Base-by-base conservation (phyloP, 2,797 vertebrate genomes). In the Vultur gryphus region DNA sequence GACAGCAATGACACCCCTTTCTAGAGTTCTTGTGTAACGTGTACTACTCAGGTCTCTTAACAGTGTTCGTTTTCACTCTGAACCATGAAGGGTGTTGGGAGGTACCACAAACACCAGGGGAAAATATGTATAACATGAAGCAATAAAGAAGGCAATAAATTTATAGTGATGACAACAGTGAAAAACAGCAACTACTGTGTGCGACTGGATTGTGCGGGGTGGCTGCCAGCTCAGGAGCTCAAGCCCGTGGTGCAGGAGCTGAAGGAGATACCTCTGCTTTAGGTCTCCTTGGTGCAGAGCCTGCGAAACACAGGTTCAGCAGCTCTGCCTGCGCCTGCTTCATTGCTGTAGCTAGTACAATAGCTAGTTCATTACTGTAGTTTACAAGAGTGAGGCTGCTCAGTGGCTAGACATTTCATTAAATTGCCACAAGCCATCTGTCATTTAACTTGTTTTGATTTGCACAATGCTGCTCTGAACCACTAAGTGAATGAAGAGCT, bases 361-460 rank as follows among this genome's bases (percentile, higher is more conserved):
- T 41, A 55, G 48, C 52, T 16, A 39, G 46, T 62, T 77, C 48
- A 78, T 81, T 71, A 29, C 62, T 4, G 5, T 19, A 55, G 55
- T 73, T 93, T 64, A 73, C 35, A 86, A 35, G 52, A 90, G 44
- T 5, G 57, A 70, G 51, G 65, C 59, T 70, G 33, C 69, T 67
- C 44, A 4, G 43, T 39, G 61, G 81, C 43, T 24, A 70, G 87
- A 55, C 61, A 18, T 84, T 84, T 92, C 76, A 93, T 75, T 90
- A 88, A 84, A 84, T 49, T 78, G 81, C 46, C 87, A 83, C 54
- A 83, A 89, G 55, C 76, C 86, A 78, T 70, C 76, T 92, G 88
- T 67, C 72, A 59, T 71, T 90, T 88, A 84, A 44, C 25, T 51
- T 78, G 86, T 93, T 94, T 93, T 89, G 77, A 57, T 94, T 55